A percentile compares a stretch with the other conserved stretches of the same genome.
These are phyloP conservation scores for Cricetomys ansorgei DNA, from an alignment of 2,113 vertebrate genomes.

Conservation along the genomic window DNA sequence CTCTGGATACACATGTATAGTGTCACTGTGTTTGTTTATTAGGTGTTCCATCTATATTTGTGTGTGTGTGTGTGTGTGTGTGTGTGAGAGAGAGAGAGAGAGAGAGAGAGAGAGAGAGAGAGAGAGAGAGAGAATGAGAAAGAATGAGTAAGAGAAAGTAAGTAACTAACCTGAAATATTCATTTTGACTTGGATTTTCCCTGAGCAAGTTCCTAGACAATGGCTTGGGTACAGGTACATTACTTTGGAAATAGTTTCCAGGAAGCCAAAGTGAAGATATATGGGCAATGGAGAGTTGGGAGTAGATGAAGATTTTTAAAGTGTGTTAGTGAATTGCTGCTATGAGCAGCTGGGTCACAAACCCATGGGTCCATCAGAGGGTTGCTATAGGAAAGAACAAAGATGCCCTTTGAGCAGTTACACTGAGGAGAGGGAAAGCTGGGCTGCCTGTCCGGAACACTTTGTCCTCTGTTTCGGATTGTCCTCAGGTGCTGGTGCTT, in stretches of 20 bases:
- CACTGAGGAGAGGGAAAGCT: neutral
- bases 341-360: neutral
- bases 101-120: too few relatives aligned
- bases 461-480: neutral
- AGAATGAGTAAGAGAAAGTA: neutral
- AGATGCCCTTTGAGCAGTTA: neutral
- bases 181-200: constrained; percentile 37
- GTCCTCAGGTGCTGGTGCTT: neutral
- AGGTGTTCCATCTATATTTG: neutral
- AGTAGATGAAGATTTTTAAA: neutral
- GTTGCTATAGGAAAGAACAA: neutral
- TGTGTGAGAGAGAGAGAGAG: too few relatives aligned
- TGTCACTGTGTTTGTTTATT: neutral
- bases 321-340: neutral
- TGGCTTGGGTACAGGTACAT: neutral
- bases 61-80: too few relatives aligned
- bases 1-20: neutral
- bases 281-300: neutral
- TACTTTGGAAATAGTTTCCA: constrained; percentile 9
- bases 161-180: neutral
- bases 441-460: neutral
- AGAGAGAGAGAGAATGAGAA: too few relatives aligned
- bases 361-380: too few relatives aligned
- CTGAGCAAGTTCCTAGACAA: neutral
- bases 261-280: neutral